A percentile compares a stretch with the other conserved stretches of the same genome.
Evolutionary conservation across 2,888 invertebrate species (phyloP).

Genomic region (Glaucopsyche alexis): DNA sequence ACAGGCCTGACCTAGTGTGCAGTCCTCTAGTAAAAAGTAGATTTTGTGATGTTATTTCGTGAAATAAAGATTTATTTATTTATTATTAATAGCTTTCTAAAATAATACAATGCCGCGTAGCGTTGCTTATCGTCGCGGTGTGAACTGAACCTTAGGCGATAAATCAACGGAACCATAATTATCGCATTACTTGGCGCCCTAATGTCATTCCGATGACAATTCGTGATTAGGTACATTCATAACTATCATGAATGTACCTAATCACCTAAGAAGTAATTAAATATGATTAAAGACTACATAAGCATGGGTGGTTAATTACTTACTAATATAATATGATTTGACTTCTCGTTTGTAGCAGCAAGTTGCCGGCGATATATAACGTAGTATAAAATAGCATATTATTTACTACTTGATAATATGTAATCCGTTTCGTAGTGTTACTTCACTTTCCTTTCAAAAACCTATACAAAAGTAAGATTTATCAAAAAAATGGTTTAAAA

Average conservation of each 20-base stretch:
- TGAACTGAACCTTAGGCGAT: conserved; percentile 7
- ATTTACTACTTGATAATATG: too few relatives aligned
- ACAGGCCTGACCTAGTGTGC: too few relatives aligned
- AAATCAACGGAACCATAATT: conserved; percentile 36
- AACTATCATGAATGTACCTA: neutral
- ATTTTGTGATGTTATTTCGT: too few relatives aligned
- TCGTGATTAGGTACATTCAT: neutral
- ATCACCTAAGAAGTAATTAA: neutral
- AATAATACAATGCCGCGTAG: too few relatives aligned
- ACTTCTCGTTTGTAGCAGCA: neutral
- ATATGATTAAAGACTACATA: neutral
- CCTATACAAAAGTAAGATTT: too few relatives aligned
- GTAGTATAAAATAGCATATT: too few relatives aligned
- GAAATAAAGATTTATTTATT: too few relatives aligned
- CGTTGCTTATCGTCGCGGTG: too few relatives aligned
- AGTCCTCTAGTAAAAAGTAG: too few relatives aligned
- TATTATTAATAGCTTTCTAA: too few relatives aligned
- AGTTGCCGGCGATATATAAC: neutral
- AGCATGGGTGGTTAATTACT: neutral
- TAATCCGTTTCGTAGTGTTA: too few relatives aligned
- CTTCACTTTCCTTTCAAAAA: too few relatives aligned
- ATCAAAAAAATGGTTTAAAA: conserved; percentile 4
- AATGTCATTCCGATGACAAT: conserved; percentile 34
- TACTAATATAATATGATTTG: neutral
- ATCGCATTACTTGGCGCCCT: conserved; percentile 35